Evolutionary conservation across 2,888 invertebrate species (phyloP), one percentile per base, ranked within the genome.

Genomic region (Leptinotarsa haldemani): DNA sequence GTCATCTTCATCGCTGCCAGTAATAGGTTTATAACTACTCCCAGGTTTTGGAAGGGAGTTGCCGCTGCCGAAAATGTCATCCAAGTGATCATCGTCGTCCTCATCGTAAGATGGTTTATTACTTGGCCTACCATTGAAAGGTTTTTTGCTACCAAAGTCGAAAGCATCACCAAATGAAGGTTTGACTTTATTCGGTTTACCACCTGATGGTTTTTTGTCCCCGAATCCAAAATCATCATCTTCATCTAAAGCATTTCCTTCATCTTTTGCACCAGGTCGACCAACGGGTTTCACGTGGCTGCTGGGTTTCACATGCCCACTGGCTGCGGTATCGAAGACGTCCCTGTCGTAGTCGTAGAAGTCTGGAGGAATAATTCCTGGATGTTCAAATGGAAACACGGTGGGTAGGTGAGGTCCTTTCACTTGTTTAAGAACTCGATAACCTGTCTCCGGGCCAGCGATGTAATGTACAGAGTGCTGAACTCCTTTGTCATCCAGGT

Each of bases 371-470:
- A 91, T 88, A 84, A 89, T 89, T 64, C 90, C 89, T 0, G 90
- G 82, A 85, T 89, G 20, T 87, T 88, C 83, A 74, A 88, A 87
- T 20, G 88, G 92, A 86, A 90, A 92, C 78, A 90, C 89, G 0
- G 90, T 87, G 0, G 92, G 91, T 71, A 92, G 89, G 84, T 90
- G 90, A 0, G 92, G 92, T 48, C 93, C 93, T 82, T 93, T 91
- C 73, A 91, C 91, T 79, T 91, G 93, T 85, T 94, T 92, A 13
- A 94, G 88, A 3, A 94, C 92, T 61, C 94, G 89, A 83, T 94
- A 94, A 0, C 94, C 94, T 65, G 94, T 94, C 77, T 92, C 93
- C 0, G 94, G 94, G 0, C 94, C 94, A 0, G 94, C 94, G 79
- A 93, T 94, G 85, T 94, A 94, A 85, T 94, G 92, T 0, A 94